Conservation (phyloP, 2,797 vertebrate genomes). For the Gobio occitaniae region DNA sequence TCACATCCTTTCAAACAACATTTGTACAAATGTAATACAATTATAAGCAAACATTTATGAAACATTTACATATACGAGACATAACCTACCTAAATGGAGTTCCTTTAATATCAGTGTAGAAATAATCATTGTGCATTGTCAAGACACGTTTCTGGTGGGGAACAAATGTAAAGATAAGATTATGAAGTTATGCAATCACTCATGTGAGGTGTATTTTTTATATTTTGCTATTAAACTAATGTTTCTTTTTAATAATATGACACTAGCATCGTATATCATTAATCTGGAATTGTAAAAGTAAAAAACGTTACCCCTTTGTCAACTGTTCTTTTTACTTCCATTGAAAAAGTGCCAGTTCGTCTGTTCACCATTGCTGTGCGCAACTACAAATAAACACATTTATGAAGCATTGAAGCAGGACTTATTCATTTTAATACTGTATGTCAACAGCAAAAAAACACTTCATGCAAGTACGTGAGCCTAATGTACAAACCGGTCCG, state of each 20-base stretch:
- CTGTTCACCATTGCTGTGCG: slow-evolving; percentile 98
- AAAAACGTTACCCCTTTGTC: slow-evolving; percentile 88
- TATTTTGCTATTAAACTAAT: background rate
- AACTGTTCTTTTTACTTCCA: slow-evolving; percentile 98
- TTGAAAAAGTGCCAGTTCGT: slow-evolving; percentile 95
- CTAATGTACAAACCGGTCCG: background rate
- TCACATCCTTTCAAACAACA: background rate
- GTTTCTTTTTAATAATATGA: background rate
- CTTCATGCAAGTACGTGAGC: background rate
- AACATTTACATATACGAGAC: background rate
- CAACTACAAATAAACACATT: slow-evolving; percentile 76
- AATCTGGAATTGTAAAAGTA: background rate
- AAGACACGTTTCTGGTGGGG: slow-evolving; percentile 90
- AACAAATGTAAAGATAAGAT: background rate
- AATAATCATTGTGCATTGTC: slow-evolving; percentile 99
- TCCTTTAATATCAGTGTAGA: slow-evolving; percentile 98
- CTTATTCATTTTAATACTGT: slow-evolving; percentile 5
- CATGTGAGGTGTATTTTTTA: background rate
- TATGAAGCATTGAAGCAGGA: background rate
- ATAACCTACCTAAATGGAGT: slow-evolving; percentile 93
- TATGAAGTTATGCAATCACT: background rate
- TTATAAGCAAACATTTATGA: background rate
- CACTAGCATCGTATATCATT: background rate
- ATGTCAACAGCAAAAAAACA: background rate
- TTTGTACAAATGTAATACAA: background rate